Percentiles rank a stretch among this genome's conserved stretches.
These are phyloP conservation scores for Brevimyrus niger DNA, from an alignment of 2,113 vertebrate genomes.

Conservation along the genomic window DNA sequence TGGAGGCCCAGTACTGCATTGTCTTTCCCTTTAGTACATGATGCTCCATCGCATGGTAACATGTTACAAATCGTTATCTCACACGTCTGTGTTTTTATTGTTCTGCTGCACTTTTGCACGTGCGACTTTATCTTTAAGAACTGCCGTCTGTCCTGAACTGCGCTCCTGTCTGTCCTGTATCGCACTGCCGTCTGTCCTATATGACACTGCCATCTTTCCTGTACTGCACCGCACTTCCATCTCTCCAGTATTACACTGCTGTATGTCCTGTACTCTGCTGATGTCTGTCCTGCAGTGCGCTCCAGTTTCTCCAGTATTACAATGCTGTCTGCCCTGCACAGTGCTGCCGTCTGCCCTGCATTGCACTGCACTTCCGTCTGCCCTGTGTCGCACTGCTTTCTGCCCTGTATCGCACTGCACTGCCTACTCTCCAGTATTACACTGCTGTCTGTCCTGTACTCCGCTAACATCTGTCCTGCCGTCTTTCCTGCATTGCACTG, in stretches of 20 bases:
- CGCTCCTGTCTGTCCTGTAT: not conserved
- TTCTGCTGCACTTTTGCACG: not conserved
- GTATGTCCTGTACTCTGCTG: too few species aligned
- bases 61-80: not conserved
- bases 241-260: too few species aligned
- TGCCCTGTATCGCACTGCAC: too few species aligned
- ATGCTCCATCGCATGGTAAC: not conserved
- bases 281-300: too few species aligned
- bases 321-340: too few species aligned
- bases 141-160: not conserved
- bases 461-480: too few species aligned
- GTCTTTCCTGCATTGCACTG: not conserved
- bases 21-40: not conserved
- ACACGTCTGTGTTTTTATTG: not conserved
- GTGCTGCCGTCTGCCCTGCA: not conserved
- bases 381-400: too few species aligned
- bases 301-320: too few species aligned
- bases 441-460: too few species aligned
- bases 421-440: too few species aligned
- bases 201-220: not conserved
- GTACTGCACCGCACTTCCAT: too few species aligned
- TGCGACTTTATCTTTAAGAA: not conserved
- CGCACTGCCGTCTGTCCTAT: not conserved
- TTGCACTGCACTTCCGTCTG: too few species aligned
- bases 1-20: not conserved